These are phyloP conservation scores for Trogon surrucura DNA, from an alignment of 2,113 vertebrate species.

Conservation along the genomic window DNA sequence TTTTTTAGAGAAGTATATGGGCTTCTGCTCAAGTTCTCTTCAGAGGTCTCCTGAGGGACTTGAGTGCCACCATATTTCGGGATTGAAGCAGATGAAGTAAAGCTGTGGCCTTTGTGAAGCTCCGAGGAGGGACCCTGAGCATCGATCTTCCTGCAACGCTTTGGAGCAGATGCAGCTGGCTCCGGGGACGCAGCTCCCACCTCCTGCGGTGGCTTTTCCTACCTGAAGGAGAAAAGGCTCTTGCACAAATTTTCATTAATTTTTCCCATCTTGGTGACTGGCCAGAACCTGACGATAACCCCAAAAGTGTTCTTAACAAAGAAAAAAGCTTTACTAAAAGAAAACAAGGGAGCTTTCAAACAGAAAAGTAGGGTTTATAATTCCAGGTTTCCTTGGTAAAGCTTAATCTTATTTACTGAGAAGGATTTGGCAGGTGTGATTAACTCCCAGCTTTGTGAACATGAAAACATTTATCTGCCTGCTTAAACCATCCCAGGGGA, in stretches of 20 bases:
- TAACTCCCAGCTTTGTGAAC: neutral
- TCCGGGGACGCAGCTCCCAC: neutral
- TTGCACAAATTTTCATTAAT: neutral
- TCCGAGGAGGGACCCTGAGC: neutral
- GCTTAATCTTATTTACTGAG: constrained; percentile 11
- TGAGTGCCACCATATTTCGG: neutral
- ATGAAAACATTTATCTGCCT: neutral
- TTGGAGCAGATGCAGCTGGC: rapidly evolving
- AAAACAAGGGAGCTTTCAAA: neutral
- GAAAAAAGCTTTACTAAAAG: neutral
- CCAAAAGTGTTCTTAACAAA: rapidly evolving
- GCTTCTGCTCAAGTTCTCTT: neutral
- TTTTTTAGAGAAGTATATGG: rapidly evolving
- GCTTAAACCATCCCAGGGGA: neutral
- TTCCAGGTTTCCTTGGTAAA: neutral
- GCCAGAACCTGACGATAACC: neutral
- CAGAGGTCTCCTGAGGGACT: neutral
- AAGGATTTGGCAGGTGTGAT: neutral
- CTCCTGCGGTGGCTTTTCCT: neutral
- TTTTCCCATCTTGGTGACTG: neutral
- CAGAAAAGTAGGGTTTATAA: neutral
- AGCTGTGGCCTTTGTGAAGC: neutral
- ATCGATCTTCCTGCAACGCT: neutral
- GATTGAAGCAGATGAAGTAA: neutral
- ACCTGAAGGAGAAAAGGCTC: neutral